A percentile compares a stretch with the other conserved stretches of the same genome.
These are phyloP conservation scores for Psophia crepitans DNA, from an alignment of 2,113 vertebrate genomes.

Conservation along the genomic window DNA sequence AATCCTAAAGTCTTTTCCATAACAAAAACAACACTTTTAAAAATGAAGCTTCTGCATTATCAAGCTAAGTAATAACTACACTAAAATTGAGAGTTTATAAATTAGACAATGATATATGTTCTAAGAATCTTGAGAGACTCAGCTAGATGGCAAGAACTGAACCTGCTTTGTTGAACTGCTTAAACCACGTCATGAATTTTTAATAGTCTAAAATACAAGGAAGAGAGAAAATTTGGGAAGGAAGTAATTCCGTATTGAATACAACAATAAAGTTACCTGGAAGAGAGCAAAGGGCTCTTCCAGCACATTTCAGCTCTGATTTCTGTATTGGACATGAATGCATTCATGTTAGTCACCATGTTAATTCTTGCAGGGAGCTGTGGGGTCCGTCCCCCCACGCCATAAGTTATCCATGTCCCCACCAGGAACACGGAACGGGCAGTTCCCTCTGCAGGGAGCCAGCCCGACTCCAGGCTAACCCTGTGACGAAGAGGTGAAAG, in stretches of 20 bases:
- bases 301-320: neutral
- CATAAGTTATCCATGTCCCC: accelerated
- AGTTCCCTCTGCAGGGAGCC: neutral
- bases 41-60: neutral
- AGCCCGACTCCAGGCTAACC: neutral
- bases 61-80: neutral
- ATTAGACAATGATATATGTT: neutral
- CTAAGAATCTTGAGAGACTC: neutral
- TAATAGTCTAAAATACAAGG: neutral
- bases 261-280: neutral
- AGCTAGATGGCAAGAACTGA: neutral
- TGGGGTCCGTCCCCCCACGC: neutral
- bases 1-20: neutral
- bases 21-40: neutral
- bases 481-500: neutral
- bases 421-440: accelerated
- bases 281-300: neutral
- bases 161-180: neutral
- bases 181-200: neutral
- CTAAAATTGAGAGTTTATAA: neutral
- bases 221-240: neutral
- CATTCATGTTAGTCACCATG: neutral
- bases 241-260: neutral
- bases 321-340: neutral
- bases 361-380: neutral